Evolutionary conservation across 2,797 vertebrate species (phyloP).

Genomic region (Sphaeramia orbicularis): DNA sequence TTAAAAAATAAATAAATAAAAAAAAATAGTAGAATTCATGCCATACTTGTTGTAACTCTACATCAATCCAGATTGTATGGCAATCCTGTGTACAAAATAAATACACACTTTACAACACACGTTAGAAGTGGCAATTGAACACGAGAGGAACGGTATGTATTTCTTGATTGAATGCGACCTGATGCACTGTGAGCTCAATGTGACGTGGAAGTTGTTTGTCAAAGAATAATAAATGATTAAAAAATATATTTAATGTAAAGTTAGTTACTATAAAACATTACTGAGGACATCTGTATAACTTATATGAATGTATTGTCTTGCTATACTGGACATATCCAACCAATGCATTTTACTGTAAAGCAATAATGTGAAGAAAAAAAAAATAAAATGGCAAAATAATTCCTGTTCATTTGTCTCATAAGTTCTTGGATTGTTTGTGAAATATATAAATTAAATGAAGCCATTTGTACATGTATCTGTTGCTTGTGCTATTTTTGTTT

Average conservation of each 20-base stretch:
- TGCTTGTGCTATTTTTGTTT: slow-evolving; percentile 41
- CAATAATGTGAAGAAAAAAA: slow-evolving; percentile 86
- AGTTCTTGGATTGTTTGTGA: slow-evolving; percentile 74
- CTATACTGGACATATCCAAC: slow-evolving; percentile 89
- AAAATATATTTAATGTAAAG: slow-evolving; percentile 89
- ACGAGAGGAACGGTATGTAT: slow-evolving; percentile 59
- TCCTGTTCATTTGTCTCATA: slow-evolving; percentile 79
- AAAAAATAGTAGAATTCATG: slow-evolving; percentile 43
- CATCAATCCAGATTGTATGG: slow-evolving; percentile 67
- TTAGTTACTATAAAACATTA: slow-evolving; percentile 86
- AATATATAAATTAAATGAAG: slow-evolving; percentile 70
- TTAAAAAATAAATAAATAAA: not conserved
- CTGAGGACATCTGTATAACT: slow-evolving; percentile 86
- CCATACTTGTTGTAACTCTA: slow-evolving; percentile 65
- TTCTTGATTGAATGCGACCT: slow-evolving; percentile 92
- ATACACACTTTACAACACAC: slow-evolving; percentile 56
- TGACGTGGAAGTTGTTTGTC: slow-evolving; percentile 92
- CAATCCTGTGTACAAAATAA: slow-evolving; percentile 66
- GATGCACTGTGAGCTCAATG: slow-evolving; percentile 98
- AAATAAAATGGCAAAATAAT: slow-evolving; percentile 81
- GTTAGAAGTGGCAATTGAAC: slow-evolving; percentile 50
- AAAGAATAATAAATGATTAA: slow-evolving; percentile 84
- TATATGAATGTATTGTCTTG: slow-evolving; percentile 91
- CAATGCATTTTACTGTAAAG: slow-evolving; percentile 90
- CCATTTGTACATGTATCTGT: slow-evolving; percentile 68